These are phyloP conservation scores for Leptinotarsa rubiginosa DNA, from an alignment of 2,888 invertebrate species.

Conservation along the genomic window DNA sequence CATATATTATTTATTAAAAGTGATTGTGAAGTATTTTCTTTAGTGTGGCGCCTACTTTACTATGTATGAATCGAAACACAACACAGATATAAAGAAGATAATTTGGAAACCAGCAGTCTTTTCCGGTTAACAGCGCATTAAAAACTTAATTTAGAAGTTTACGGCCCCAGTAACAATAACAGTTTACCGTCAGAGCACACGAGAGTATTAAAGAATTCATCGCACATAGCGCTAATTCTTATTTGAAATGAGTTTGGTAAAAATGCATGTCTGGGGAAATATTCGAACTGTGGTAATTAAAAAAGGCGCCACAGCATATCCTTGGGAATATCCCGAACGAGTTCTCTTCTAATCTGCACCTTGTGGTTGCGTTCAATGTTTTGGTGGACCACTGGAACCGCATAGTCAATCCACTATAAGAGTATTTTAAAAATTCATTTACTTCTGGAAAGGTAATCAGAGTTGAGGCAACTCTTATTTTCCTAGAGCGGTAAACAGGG, in stretches of 20 bases:
- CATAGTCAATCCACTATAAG: constrained; percentile 38
- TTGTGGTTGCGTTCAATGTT: constrained; percentile 7
- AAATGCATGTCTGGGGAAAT: constrained; percentile 62
- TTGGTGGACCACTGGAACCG: constrained; percentile 24
- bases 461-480: constrained; percentile 55
- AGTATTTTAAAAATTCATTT: constrained; percentile 56
- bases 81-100: background rate
- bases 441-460: constrained; percentile 50
- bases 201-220: constrained; percentile 58
- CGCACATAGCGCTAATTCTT: constrained; percentile 59
- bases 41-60: background rate
- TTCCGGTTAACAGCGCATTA: constrained; percentile 42
- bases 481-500: constrained; percentile 53
- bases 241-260: constrained; percentile 62
- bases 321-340: constrained; percentile 19
- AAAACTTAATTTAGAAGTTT: constrained; percentile 49
- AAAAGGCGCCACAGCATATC: constrained; percentile 51
- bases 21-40: background rate
- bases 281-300: constrained; percentile 60
- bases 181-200: constrained; percentile 47
- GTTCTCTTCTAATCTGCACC: background rate
- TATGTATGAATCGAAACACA: background rate
- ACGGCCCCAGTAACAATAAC: constrained; percentile 50
- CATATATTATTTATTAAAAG: background rate
- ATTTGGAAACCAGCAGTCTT: constrained; percentile 26